Evolutionary conservation across 2,888 invertebrate genomes (phyloP).

Genomic region (Yponomeuta cagnagella): DNA sequence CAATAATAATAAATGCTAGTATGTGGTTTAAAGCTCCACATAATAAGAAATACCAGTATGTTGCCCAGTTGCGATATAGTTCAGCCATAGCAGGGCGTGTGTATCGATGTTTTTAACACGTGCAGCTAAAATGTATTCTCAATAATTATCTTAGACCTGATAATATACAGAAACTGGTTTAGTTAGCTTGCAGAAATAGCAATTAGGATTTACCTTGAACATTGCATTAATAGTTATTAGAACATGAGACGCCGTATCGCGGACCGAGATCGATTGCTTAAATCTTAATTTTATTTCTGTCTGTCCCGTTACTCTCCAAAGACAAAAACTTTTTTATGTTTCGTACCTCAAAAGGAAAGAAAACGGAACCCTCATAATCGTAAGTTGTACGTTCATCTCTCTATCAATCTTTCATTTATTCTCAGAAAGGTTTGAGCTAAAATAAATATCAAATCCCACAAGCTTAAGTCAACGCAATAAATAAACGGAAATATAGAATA

Average conservation of each 20-base stretch:
- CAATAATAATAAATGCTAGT: not conserved
- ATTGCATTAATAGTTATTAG: constrained; percentile 21
- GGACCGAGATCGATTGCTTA: not conserved
- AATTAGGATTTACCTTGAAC: constrained; percentile 62
- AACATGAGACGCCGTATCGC: not conserved
- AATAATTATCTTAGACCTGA: constrained; percentile 24
- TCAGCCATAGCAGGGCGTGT: not conserved
- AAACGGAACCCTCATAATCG: too few species aligned
- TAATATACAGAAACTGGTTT: constrained; percentile 44
- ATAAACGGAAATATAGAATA: too few species aligned
- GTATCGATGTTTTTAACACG: constrained; percentile 4
- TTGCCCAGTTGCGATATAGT: not conserved
- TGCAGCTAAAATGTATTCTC: constrained; percentile 11
- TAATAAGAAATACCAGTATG: not conserved
- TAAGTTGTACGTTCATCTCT: too few species aligned
- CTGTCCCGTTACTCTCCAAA: not conserved
- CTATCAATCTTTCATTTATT: too few species aligned
- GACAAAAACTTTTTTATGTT: too few species aligned
- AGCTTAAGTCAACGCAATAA: too few species aligned
- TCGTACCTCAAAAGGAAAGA: not conserved
- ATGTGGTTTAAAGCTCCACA: not conserved
- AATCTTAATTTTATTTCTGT: not conserved
- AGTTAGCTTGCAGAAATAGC: constrained; percentile 30
- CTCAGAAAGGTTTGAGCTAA: too few species aligned
- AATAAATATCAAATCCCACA: too few species aligned